Evolutionary conservation across 1,140 invertebrate genomes (phyloP).

Genomic region (Lasioglossum albipes): DNA sequence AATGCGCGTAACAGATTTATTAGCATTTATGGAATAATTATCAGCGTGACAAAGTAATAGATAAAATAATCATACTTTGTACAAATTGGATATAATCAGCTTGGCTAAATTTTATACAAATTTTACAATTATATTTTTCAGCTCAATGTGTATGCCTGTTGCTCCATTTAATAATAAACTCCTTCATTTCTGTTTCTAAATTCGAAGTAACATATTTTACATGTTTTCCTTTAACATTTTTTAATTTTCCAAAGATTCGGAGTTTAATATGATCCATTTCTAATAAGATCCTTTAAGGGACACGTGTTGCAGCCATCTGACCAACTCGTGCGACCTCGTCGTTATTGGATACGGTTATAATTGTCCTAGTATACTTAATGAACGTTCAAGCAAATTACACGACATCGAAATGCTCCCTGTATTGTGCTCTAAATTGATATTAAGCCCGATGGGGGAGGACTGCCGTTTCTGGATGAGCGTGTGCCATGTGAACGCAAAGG

Average conservation of each 20-base stretch:
- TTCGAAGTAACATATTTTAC: not conserved
- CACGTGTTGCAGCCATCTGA: conserved; percentile 21
- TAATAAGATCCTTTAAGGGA: conserved; percentile 64
- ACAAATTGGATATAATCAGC: too few species aligned
- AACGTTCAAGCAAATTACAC: conserved; percentile 43
- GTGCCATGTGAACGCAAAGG: conserved; percentile 18
- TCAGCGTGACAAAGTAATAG: not conserved
- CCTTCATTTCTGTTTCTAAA: too few species aligned
- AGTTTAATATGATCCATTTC: conserved; percentile 52
- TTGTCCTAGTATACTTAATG: conserved; percentile 48
- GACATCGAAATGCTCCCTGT: conserved; percentile 43
- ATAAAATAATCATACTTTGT: too few species aligned
- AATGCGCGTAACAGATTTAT: too few species aligned
- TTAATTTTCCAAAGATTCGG: not conserved
- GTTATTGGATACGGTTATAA: conserved; percentile 57
- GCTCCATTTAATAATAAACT: too few species aligned
- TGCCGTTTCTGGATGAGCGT: conserved; percentile 26
- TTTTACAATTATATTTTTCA: too few species aligned
- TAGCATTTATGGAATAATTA: too few species aligned
- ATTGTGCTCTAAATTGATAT: conserved; percentile 48
- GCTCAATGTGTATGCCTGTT: too few species aligned
- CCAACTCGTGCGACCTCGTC: conserved; percentile 40
- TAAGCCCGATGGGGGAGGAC: conserved; percentile 22
- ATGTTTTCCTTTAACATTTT: not conserved
- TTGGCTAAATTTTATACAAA: too few species aligned